These are phyloP conservation scores for Drosophila sproati DNA, from an alignment of 1,140 invertebrate genomes.

Conservation along the genomic window DNA sequence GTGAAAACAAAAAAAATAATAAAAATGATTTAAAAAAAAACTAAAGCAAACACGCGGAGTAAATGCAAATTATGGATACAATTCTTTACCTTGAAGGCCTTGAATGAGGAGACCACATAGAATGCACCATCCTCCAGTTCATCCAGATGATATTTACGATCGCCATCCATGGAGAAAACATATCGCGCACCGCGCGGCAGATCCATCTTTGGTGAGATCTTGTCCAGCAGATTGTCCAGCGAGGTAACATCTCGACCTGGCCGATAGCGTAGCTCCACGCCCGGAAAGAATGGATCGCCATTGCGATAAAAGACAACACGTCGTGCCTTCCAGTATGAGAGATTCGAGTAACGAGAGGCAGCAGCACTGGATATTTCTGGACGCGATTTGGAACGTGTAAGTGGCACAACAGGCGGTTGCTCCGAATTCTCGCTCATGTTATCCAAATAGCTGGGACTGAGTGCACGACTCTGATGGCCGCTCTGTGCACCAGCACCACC, in stretches of 20 bases:
- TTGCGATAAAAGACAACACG: constrained; percentile 96
- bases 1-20: constrained; percentile 27
- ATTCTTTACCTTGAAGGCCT: constrained; percentile 93
- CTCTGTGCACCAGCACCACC: constrained; percentile 38
- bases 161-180: constrained; percentile 96
- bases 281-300: constrained; percentile 96
- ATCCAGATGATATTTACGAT: constrained; percentile 92
- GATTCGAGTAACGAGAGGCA: constrained; percentile 89
- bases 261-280: constrained; percentile 94
- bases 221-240: constrained; percentile 93
- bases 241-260: constrained; percentile 94
- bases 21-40: constrained; percentile 17
- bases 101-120: constrained; percentile 96
- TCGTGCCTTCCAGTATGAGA: constrained; percentile 93
- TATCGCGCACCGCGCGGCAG: constrained; percentile 93
- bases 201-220: constrained; percentile 92
- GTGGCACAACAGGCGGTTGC: constrained; percentile 79
- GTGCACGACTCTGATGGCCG: constrained; percentile 68
- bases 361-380: constrained; percentile 84
- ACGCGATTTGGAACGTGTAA: constrained; percentile 81
- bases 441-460: constrained; percentile 75
- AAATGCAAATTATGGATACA: constrained; percentile 33
- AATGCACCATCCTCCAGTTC: constrained; percentile 95
- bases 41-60: constrained; percentile 11
- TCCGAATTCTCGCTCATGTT: constrained; percentile 84